Base-by-base conservation (phyloP, 2,113 vertebrate species). In the Sebastes schlegelii region DNA sequence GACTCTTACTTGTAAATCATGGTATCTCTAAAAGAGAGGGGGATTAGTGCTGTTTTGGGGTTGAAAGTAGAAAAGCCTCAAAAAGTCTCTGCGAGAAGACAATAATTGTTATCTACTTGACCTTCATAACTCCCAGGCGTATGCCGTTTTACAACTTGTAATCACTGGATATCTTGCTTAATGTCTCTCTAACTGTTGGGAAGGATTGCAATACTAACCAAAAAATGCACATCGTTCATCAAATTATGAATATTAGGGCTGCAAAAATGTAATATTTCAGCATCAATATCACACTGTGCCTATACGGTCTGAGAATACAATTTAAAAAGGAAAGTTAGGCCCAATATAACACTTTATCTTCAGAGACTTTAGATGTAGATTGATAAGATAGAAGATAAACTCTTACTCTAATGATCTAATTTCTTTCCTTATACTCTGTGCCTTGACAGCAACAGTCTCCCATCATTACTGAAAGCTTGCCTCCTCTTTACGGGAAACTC, bases 61-160 rank as follows among this genome's bases (percentile, higher is more conserved):
- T 63, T 83, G 73, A 66, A 72, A 84, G 68, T 42, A 26, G 54
- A 82, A 82, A 76, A 82, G 48, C 68, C 10, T 57, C n/a, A 43
- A 55, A 54, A 55, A 54, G 46, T 77, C 9, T 78, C 45, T 66
- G 57, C 0, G 42, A 74, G 71, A 83, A 85, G 72, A 85, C 79
- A 83, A 13, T 54, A 83, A 13, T 54, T 79, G 74, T 86, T 83
- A 84, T 87, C 71, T 77, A 42, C 62, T 90, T 68, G 70, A 87
- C 83, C 82, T 84, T 83, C 84, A 70, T 62, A 74, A 65, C 58
- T 55, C 51, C 42, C 66, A 58, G 52, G 78, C 75, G 19, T 62
- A 14, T 66, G 69, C 62, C 66, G 49, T 85, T 84, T 72, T 75
- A 57, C 34, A 77, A 80, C 57, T 75, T 88, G 69, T 63, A 86